These are phyloP conservation scores for Sycobia sp. DNA, from an alignment of 1,140 invertebrate species.

Conservation along the genomic window DNA sequence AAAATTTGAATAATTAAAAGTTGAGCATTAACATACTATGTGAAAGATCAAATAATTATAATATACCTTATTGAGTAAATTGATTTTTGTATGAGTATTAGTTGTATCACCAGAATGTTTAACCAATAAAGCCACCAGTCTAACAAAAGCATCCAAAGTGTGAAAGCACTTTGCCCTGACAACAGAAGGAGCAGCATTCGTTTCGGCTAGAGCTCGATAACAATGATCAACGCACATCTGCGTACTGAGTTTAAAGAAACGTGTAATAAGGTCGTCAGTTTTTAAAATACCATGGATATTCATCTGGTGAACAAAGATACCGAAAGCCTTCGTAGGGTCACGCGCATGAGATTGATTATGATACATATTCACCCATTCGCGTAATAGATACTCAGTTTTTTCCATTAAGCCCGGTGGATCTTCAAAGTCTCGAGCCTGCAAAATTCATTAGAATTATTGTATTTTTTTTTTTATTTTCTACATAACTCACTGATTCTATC, in stretches of 20 bases:
- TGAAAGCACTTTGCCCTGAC: constrained; percentile 92
- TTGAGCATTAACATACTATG: too few species aligned
- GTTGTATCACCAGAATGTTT: constrained; percentile 90
- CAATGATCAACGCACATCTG: constrained; percentile 97
- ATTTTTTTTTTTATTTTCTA: constrained; percentile 22
- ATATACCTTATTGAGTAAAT: constrained; percentile 89
- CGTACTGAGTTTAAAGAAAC: constrained; percentile 96
- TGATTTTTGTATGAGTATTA: constrained; percentile 93
- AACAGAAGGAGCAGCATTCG: constrained; percentile 66
- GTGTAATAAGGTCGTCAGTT: constrained; percentile 94
- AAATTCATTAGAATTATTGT: neutral
- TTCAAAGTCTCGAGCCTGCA: constrained; percentile 84
- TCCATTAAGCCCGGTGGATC: constrained; percentile 93
- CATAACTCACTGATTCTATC: neutral
- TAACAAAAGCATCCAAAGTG: constrained; percentile 93
- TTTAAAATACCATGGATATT: constrained; percentile 95
- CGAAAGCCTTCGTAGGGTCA: constrained; percentile 93
- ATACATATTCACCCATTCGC: constrained; percentile 95
- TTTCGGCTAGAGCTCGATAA: constrained; percentile 75
- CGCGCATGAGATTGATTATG: constrained; percentile 77
- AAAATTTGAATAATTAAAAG: too few species aligned
- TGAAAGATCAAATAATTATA: neutral
- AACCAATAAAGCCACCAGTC: constrained; percentile 92
- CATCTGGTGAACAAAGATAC: constrained; percentile 94
- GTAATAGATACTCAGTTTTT: constrained; percentile 91